These are phyloP conservation scores for Prinia subflava DNA, from an alignment of 2,113 vertebrate species.

Conservation along the genomic window DNA sequence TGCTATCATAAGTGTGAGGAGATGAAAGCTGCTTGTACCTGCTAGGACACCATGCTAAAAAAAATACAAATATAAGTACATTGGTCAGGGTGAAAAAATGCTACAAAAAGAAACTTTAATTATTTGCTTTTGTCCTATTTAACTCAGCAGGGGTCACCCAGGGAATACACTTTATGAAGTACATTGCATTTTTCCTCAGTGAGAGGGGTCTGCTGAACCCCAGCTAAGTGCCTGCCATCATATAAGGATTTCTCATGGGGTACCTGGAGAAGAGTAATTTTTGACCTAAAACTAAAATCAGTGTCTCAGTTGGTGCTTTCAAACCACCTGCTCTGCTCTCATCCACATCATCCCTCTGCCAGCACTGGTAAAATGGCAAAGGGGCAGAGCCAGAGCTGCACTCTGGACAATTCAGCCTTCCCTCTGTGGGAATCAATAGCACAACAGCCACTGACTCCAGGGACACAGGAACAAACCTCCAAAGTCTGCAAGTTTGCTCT, in stretches of 20 bases:
- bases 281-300: background rate
- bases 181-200: background rate
- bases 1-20: background rate
- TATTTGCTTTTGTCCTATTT: background rate
- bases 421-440: background rate
- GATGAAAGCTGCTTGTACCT: background rate
- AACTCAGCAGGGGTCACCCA: background rate
- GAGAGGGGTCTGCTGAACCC: background rate
- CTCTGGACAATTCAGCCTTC: background rate
- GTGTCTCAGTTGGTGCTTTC: background rate
- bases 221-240: background rate
- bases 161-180: background rate
- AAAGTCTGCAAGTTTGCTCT: background rate
- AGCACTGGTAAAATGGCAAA: background rate
- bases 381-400: background rate
- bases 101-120: background rate
- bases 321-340: background rate
- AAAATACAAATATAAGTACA: background rate
- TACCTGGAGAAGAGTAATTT: background rate
- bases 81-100: background rate
- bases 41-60: background rate
- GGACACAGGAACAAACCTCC: background rate
- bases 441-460: background rate
- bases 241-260: background rate
- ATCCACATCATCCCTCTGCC: background rate